Evolutionary conservation across 2,113 vertebrate genomes (phyloP).

Genomic region (Megaptera novaeangliae): DNA sequence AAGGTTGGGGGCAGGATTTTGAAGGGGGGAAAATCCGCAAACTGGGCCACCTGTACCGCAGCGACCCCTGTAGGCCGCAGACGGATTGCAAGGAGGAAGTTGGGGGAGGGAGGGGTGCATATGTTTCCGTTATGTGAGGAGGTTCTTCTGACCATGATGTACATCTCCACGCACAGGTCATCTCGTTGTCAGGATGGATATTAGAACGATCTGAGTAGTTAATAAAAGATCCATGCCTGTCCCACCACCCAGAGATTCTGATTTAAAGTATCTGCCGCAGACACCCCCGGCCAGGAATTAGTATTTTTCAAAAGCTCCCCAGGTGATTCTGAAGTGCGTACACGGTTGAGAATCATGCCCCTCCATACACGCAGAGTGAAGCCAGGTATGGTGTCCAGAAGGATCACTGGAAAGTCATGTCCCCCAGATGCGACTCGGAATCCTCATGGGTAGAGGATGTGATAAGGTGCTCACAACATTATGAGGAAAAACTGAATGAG

Average conservation of each 20-base stretch:
- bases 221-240: not conserved
- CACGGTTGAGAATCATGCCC: not conserved
- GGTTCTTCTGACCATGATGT: accelerated
- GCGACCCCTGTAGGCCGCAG: slow-evolving; percentile 45
- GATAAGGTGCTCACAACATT: not conserved
- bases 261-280: not conserved
- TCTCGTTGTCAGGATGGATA: not conserved
- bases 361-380: not conserved
- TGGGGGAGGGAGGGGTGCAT: accelerated
- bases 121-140: accelerated
- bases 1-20: not conserved
- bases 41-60: not conserved
- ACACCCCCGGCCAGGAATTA: not conserved
- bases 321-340: not conserved
- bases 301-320: not conserved
- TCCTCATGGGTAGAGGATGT: not conserved
- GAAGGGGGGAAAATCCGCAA: not conserved
- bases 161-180: too few relatives aligned
- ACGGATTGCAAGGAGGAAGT: not conserved
- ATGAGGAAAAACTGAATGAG: not conserved
- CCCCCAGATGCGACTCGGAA: not conserved
- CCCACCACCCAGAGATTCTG: not conserved
- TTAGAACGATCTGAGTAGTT: not conserved
- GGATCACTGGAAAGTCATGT: not conserved
- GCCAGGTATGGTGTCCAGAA: not conserved